Percentiles rank a stretch among this genome's conserved stretches.
These are phyloP conservation scores for Fissipunctia ypsillon DNA, from an alignment of 2,888 invertebrate genomes.

Conservation along the genomic window DNA sequence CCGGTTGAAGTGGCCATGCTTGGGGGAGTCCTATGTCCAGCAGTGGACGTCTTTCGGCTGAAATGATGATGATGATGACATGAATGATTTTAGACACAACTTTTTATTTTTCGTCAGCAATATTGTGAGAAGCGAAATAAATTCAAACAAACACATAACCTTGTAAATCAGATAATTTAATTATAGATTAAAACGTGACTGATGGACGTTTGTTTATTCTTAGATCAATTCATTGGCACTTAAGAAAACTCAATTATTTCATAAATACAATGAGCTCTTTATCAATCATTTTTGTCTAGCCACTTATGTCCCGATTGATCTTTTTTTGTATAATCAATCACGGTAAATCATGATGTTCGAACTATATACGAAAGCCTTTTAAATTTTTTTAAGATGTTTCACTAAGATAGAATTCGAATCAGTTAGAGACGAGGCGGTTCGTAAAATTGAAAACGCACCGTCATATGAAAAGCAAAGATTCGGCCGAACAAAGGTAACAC, in stretches of 20 bases:
- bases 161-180: background rate
- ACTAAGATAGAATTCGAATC: no score
- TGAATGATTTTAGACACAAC: no score
- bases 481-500: no score
- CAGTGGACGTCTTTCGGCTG: background rate
- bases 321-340: background rate
- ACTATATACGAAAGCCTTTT: background rate
- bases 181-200: background rate
- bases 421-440: no score
- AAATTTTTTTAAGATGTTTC: background rate
- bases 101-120: background rate
- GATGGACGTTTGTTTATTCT: conserved; percentile 1
- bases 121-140: background rate
- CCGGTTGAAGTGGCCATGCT: no score
- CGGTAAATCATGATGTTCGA: background rate
- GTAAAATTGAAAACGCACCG: no score
- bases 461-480: no score
- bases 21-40: background rate
- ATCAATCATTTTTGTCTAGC: background rate
- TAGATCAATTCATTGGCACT: background rate
- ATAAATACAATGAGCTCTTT: background rate
- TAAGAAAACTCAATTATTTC: background rate
- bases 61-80: background rate
- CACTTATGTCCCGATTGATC: background rate
- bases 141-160: background rate